phyloP scores from a whole-genome alignment of 2,113 vertebrate genomes.

The Pampusana beccarii region DNA sequence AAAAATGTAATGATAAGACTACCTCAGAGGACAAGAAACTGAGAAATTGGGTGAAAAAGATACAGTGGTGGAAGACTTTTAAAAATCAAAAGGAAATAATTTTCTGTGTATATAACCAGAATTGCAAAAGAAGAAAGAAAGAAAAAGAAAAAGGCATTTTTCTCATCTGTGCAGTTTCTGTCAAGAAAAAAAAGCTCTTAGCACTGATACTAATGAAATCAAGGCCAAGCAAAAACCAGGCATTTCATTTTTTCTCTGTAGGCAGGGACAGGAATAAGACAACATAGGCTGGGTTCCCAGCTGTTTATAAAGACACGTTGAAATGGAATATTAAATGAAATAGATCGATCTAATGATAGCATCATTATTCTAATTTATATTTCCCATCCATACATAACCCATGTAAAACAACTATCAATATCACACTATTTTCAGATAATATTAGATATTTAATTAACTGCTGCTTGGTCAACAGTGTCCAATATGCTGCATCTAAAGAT shows the following conservation, averaged over 20 bases:
- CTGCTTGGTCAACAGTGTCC: not conserved
- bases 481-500: not conserved
- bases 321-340: not conserved
- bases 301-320: not conserved
- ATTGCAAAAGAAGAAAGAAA: not conserved
- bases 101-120: not conserved
- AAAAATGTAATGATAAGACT: not conserved
- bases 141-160: not conserved
- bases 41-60: not conserved
- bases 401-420: not conserved
- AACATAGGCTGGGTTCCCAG: not conserved
- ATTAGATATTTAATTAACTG: not conserved
- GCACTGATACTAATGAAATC: not conserved
- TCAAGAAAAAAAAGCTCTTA: not conserved
- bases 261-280: not conserved
- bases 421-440: not conserved
- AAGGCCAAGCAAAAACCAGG: not conserved
- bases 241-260: not conserved
- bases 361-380: not conserved
- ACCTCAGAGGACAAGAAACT: not conserved
- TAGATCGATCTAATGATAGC: not conserved
- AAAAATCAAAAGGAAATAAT: not conserved
- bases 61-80: not conserved
- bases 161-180: not conserved
- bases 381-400: not conserved